Base-by-base conservation (phyloP, 1,140 invertebrate genomes). In the Babylonia areolata region DNA sequence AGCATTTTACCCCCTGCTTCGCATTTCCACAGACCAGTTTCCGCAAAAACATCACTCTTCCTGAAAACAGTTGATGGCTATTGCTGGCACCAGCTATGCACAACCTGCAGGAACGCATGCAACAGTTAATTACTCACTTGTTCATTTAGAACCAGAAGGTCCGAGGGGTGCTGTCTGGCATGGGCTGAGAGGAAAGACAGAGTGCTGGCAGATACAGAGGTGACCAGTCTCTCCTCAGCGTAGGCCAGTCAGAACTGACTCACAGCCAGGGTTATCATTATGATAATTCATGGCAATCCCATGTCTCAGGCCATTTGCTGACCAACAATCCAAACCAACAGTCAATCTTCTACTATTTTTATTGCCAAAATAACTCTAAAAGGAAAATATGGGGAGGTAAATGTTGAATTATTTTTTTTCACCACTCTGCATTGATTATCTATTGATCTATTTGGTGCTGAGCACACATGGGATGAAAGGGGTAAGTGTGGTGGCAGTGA, bases 231-330 rank as follows among this genome's bases (percentile, higher is more conserved):
- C 23, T 42, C 15, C 35, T 17, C 15, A 28, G 23, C 37, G 23
- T 37, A 39, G 35, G 33, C 33, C 35, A 77, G 35, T 77, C 75
- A 46, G 46, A 2, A 37, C 82, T 84, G 82, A 84, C 82, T 84
- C 82, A 84, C 82, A 73, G 64, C 82, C 82, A 40, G 39, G n/a
- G 31, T 5, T 69, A 40, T 20, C 39, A 73, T 84, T 84, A 84
- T 84, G 40, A 84, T 84, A 84, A 84, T 84, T n/a, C 46, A 54
- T 31, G 28, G 17, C 78, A 35, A 40, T 51, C 42, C 78, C 40
- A 46, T 46, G 40, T 11, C 39, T 39, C 9, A 51, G 39, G n/a
- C 31, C 73, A 35, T n/a, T 35, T 77, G 6, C 35, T 20, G 9
- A 11, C 31, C 5, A 77, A 77, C 35, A 28, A 37, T 31, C 58